phyloP scores from a whole-genome alignment of 2,113 vertebrate genomes.

The Rhea americana region DNA sequence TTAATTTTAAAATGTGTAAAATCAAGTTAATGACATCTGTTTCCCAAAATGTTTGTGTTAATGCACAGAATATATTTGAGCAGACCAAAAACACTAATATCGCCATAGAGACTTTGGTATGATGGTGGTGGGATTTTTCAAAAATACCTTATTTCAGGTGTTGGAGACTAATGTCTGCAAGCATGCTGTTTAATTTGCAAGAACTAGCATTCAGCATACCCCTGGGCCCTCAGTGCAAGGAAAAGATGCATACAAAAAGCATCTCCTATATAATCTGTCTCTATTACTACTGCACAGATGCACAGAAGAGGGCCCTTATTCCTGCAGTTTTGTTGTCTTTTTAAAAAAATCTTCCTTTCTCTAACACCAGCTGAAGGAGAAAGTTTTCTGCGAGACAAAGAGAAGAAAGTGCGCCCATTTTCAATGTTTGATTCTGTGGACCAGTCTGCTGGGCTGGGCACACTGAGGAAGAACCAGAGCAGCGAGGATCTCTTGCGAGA shows the following conservation, averaged over 20 bases:
- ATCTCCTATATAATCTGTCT: not conserved
- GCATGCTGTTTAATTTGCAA: not conserved
- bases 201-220: not conserved
- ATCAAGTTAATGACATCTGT: not conserved
- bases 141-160: not conserved
- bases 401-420: conserved; percentile 88
- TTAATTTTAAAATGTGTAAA: not conserved
- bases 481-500: conserved; percentile 92
- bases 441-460: conserved; percentile 69
- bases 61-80: not conserved
- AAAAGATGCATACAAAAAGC: not conserved
- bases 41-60: not conserved
- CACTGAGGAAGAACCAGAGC: conserved; percentile 94
- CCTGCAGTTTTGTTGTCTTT: not conserved
- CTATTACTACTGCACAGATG: not conserved
- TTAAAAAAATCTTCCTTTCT: not conserved
- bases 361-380: conserved; percentile 75
- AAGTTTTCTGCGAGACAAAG: conserved; percentile 78
- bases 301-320: not conserved
- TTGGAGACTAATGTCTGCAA: not conserved
- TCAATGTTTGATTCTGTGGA: conserved; percentile 94
- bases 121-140: not conserved
- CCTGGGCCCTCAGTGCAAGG: not conserved
- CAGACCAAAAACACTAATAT: not conserved
- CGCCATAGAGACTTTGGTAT: not conserved